Evolutionary conservation across 2,888 invertebrate genomes (phyloP).

Genomic region (Pheosia tremula): DNA sequence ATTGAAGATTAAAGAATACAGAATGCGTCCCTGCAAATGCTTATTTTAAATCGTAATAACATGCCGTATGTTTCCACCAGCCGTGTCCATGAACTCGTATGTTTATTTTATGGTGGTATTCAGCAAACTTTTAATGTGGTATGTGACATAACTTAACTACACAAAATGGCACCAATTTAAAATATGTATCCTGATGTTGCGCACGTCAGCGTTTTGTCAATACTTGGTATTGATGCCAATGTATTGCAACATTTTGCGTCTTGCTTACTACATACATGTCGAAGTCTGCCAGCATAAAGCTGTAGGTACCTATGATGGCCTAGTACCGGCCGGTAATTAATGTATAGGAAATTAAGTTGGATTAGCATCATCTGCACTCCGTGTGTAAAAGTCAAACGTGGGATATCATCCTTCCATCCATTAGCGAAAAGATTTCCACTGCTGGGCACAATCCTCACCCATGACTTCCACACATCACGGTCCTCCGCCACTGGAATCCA

Average conservation of each 20-base stretch:
- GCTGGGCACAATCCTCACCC: too few species aligned
- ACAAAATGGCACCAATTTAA: slow-evolving; percentile 19
- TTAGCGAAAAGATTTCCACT: too few species aligned
- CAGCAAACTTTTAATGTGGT: slow-evolving; percentile 50
- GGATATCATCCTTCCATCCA: too few species aligned
- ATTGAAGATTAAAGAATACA: too few species aligned
- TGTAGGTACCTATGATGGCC: background rate
- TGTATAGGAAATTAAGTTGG: background rate
- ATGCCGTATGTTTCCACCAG: slow-evolving; percentile 26
- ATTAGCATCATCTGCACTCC: too few species aligned
- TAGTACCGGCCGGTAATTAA: background rate
- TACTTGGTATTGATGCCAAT: background rate
- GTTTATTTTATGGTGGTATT: slow-evolving; percentile 50
- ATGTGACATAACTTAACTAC: slow-evolving; percentile 44
- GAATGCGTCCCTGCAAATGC: background rate
- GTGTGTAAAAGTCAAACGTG: too few species aligned
- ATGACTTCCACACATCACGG: too few species aligned
- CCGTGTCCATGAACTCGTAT: slow-evolving; percentile 47
- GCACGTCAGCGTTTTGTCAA: background rate
- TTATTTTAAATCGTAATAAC: background rate
- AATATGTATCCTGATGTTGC: background rate
- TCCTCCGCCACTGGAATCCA: too few species aligned
- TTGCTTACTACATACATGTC: background rate
- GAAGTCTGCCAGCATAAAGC: background rate
- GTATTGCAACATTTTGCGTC: background rate